Evolutionary conservation across 2,113 vertebrate genomes (phyloP), one percentile per base, ranked within the genome.

Genomic region (Carassius auratus): DNA sequence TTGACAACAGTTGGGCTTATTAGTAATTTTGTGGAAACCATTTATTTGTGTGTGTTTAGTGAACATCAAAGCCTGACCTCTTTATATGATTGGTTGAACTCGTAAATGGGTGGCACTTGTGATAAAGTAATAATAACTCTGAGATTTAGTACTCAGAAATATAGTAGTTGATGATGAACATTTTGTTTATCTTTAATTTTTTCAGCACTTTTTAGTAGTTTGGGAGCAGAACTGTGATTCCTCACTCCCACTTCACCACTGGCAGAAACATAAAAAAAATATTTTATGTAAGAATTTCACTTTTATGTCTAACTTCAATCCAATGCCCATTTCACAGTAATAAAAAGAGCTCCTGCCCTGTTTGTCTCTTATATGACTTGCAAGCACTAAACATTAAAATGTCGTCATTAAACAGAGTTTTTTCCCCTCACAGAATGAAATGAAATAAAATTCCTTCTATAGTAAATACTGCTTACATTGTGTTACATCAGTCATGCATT

Each of bases 401-500:
- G 4, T 42, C 21, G 68, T 71, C 69, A 73, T 73, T 73, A 73
- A 42, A 73, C 36, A 4, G 8, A 19, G 0, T 55, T 52, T 17
- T 68, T 69, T 17, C 17, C 14, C 45, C 62, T 42, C 10, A 0
- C 74, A 57, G 75, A 77, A 59, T 59, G 9, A 77, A 59, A 38
- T 38, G 4, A 77, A 78, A 38, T 59, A 4, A 77, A 78, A 42
- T 42, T 9, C n/a, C 30, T 12, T 59, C 26, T 52, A 15, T 55
- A 33, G 75, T 10, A 50, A 50, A 30, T 36, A 5, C 64, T 17
- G 7, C 12, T 15, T 15, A 73, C 55, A 50, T 76, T 64, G 82
- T 75, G 57, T 48, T 48, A 62, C 38, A 84, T 76, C 82, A 85
- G 75, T 69, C 75, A 79, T 42, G 62, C 38, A 71, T 36, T 71